Evolutionary conservation across 2,888 invertebrate species (phyloP), one percentile per base, ranked within the genome.

Genomic region (Acheta domesticus): DNA sequence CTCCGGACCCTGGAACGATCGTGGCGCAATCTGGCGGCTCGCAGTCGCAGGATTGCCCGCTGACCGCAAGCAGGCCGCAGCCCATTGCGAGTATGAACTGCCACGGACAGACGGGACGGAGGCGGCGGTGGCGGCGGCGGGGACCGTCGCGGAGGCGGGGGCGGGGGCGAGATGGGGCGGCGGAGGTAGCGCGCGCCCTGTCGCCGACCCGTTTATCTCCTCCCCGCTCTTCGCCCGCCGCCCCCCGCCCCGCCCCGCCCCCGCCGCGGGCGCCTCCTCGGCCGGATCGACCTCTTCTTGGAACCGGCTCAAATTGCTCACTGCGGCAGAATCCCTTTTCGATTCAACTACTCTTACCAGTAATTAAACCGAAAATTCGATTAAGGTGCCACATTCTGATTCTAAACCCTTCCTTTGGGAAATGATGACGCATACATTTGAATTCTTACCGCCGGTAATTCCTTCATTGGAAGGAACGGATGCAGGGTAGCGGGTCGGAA

Each of bases 241-340:
- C 16, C 2, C 5, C 16, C 2, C 14, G 4, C 16, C 16, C 14
- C n/a, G 16, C n/a, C 4, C 8, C 62, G 8, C 16, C 8, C 0
- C 62, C 62, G 16, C n/a, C 3, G 62, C 4, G 16, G n/a, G 16
- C 62, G 11, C 62, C 62, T 62, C n/a, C 16, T 62, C 62, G 16
- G 62, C n/a, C 62, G n/a, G 62, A 62, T 62, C 62, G 62, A 62
- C 62, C 62, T 62, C 62, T 62, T 62, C 62, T 62, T 62, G 62
- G 62, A 62, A 62, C 14, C 62, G 62, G 62, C 62, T 62, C 62
- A 62, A 62, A 62, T 62, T 62, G 62, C 62, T 62, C 62, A 19
- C 62, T 62, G 62, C 62, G 62, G 62, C 62, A 62, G 16, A 62
- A 62, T 62, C 62, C 62, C 62, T 62, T 62, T 62, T 62, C 62